Percentiles rank a stretch among this genome's conserved stretches.
These are phyloP conservation scores for Acanthurus leucopareius DNA, from an alignment of 2,797 vertebrate genomes.

Conservation along the genomic window DNA sequence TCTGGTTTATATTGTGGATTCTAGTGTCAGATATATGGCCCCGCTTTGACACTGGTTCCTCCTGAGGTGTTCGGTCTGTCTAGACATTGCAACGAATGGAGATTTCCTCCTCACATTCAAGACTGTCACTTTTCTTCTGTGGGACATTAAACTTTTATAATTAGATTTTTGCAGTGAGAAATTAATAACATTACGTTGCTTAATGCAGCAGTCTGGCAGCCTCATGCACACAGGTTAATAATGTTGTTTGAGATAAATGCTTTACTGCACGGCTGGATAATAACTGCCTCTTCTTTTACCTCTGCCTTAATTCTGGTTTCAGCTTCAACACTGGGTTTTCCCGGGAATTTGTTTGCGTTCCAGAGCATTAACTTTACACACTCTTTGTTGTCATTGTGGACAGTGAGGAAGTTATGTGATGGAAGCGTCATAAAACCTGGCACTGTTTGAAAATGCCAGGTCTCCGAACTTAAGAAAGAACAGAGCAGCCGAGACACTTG, in stretches of 20 bases:
- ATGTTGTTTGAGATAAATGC: not conserved
- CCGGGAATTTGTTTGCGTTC: conserved; percentile 83
- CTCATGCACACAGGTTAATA: not conserved
- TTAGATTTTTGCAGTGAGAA: not conserved
- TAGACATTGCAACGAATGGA: conserved; percentile 51
- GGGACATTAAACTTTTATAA: not conserved
- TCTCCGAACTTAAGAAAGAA: conserved; percentile 78
- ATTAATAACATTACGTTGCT: not conserved
- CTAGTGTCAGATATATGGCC: conserved; percentile 75
- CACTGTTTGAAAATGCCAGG: conserved; percentile 77
- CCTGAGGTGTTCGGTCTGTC: conserved; percentile 65
- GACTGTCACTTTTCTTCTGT: conserved; percentile 6
- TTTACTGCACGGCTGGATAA: not conserved
- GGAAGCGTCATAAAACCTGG: conserved; percentile 78
- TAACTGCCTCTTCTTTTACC: not conserved
- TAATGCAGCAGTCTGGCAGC: not conserved
- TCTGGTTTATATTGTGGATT: conserved; percentile 77
- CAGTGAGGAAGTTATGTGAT: conserved; percentile 84
- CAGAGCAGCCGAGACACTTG: conserved; percentile 74
- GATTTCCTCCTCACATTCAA: conserved; percentile 21
- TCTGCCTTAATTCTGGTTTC: conserved; percentile 49
- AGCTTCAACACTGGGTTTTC: conserved; percentile 56
- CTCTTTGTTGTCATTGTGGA: conserved; percentile 84
- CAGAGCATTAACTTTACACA: conserved; percentile 86
- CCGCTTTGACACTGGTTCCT: conserved; percentile 51